Evolutionary conservation across 2,113 vertebrate genomes (phyloP).

Genomic region (Silurus meridionalis): DNA sequence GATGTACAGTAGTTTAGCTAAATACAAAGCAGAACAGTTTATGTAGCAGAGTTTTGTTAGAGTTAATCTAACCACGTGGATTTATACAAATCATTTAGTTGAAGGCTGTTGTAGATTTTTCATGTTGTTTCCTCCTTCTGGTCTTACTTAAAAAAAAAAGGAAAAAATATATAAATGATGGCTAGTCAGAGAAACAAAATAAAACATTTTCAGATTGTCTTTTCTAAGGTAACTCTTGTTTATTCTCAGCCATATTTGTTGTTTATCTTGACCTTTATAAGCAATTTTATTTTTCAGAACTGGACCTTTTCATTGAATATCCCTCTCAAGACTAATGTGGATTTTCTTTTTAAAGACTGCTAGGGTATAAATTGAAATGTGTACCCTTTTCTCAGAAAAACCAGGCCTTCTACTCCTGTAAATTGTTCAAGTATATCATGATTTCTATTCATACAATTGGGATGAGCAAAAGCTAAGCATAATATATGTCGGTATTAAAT

Average conservation of each 20-base stretch:
- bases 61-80: neutral
- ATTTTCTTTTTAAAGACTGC: neutral
- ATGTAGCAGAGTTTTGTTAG: neutral
- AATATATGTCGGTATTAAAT: neutral
- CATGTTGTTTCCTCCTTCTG: neutral
- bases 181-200: neutral
- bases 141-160: neutral
- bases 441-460: neutral
- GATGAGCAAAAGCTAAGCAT: neutral
- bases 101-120: neutral
- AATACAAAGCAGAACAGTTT: neutral
- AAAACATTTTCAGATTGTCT: neutral
- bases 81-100: neutral
- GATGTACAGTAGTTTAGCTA: neutral
- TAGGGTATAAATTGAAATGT: neutral
- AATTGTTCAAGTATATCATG: neutral
- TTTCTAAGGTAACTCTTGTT: neutral
- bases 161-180: neutral
- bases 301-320: neutral
- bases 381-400: neutral
- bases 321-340: neutral
- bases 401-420: neutral
- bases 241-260: neutral
- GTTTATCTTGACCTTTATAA: neutral
- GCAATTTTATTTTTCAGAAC: neutral